Percentiles rank a stretch among this genome's conserved stretches.
Evolutionary conservation across 2,113 vertebrate species (phyloP).

Genomic region (Paracanthobrama guichenoti): DNA sequence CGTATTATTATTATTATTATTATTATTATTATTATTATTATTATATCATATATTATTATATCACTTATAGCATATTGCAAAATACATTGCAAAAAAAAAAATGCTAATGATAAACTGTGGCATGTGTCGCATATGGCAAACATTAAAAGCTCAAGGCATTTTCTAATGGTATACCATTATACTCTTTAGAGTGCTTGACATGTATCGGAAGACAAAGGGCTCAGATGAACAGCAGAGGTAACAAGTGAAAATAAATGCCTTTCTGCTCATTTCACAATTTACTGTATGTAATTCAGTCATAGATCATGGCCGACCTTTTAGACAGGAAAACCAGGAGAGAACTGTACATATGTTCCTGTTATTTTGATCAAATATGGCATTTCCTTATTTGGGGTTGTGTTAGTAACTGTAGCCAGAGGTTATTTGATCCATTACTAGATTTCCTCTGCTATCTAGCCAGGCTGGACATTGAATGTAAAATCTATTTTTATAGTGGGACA

Average conservation of each 20-base stretch:
- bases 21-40: not conserved
- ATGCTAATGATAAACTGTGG: too few relatives aligned
- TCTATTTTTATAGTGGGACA: slow-evolving; percentile 35
- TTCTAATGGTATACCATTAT: not conserved
- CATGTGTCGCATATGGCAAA: too few relatives aligned
- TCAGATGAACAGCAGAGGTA: not conserved
- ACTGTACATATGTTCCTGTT: slow-evolving; percentile 22
- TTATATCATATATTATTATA: not conserved
- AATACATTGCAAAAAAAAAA: too few relatives aligned
- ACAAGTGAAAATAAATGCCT: slow-evolving; percentile 34
- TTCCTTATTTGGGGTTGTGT: slow-evolving; percentile 52
- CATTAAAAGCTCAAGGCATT: not conserved
- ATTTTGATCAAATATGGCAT: slow-evolving; percentile 47
- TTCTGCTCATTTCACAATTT: slow-evolving; percentile 32
- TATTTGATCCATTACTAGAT: slow-evolving; percentile 59
- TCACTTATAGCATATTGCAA: too few relatives aligned
- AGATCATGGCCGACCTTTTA: slow-evolving; percentile 38
- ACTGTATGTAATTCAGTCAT: slow-evolving; percentile 44
- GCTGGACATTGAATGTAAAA: slow-evolving; percentile 37
- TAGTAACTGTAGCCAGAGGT: slow-evolving; percentile 54
- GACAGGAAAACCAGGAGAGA: slow-evolving; percentile 22
- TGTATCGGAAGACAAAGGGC: slow-evolving; percentile 6
- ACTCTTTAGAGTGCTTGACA: not conserved
- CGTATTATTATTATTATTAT: not conserved
- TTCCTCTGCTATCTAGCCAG: slow-evolving; percentile 50